Conservation (phyloP, 1,140 invertebrate species). For the Hylyphantes graminicola region DNA sequence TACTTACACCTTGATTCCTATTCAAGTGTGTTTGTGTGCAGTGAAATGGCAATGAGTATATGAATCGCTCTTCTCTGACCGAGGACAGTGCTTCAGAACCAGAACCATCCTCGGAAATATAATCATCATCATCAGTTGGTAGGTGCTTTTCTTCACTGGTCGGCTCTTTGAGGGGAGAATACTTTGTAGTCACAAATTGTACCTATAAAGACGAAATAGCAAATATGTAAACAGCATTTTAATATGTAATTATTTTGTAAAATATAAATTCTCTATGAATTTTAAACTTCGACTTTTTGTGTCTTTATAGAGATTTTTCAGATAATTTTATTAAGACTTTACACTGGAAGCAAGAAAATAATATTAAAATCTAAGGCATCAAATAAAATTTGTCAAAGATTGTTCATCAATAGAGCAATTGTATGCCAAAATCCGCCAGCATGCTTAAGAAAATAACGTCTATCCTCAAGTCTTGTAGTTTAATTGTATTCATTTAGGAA, state of each 20-base stretch:
- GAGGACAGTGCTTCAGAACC: conserved; percentile 44
- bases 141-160: conserved; percentile 30
- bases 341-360: no score
- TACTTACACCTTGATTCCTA: conserved; percentile 27
- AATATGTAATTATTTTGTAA: not conserved
- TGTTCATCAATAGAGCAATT: no score
- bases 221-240: not conserved
- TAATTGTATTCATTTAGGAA: no score
- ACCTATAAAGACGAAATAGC: conserved; percentile 23
- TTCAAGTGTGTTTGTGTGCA: not conserved
- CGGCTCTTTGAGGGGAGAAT: not conserved
- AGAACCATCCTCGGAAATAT: conserved; percentile 55
- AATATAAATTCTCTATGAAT: no score
- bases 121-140: conserved; percentile 54
- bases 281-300: no score
- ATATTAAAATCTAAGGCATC: no score
- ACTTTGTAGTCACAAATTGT: conserved; percentile 44
- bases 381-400: no score
- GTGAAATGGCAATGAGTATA: conserved; percentile 40
- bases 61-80: conserved; percentile 4
- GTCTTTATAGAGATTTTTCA: no score
- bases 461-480: no score
- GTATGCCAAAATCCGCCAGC: no score
- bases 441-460: no score
- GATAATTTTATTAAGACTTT: no score